These are phyloP conservation scores for Drosophila anceps DNA, from an alignment of 2,888 invertebrate species.

Conservation along the genomic window DNA sequence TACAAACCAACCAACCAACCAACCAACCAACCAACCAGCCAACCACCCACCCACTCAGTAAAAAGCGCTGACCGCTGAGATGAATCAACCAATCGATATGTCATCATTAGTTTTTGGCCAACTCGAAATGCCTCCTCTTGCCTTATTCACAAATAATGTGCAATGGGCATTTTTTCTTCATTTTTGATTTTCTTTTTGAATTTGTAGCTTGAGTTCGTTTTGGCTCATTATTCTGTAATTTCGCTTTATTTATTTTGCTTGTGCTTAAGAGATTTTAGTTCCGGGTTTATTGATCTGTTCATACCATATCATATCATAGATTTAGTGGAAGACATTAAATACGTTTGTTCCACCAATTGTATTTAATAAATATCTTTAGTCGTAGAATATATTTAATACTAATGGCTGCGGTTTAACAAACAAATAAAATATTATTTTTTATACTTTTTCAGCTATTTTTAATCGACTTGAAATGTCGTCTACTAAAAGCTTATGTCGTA, in stretches of 20 bases:
- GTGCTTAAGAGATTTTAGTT: neutral
- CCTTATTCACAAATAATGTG: constrained; percentile 39
- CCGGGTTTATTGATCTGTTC: neutral
- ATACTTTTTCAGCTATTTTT: no score
- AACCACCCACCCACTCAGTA: neutral
- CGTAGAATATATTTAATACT: no score
- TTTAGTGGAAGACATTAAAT: no score
- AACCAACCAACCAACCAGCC: neutral
- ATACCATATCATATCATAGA: no score
- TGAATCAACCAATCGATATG: constrained; percentile 65
- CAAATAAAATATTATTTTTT: no score
- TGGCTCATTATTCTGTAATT: constrained; percentile 9
- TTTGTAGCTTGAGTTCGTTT: neutral
- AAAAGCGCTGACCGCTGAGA: constrained; percentile 22
- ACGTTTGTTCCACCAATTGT: no score
- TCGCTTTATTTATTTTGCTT: neutral
- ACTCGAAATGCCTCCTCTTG: constrained; percentile 11
- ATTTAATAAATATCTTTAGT: no score
- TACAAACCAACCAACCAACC: neutral
- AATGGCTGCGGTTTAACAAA: no score
- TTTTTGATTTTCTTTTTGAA: neutral
- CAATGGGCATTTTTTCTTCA: constrained; percentile 2
- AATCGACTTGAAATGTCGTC: no score
- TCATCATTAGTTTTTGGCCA: constrained; percentile 67
- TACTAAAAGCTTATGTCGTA: no score